These are phyloP conservation scores for Takifugu bimaculatus DNA, from an alignment of 2,113 vertebrate genomes.

Conservation along the genomic window DNA sequence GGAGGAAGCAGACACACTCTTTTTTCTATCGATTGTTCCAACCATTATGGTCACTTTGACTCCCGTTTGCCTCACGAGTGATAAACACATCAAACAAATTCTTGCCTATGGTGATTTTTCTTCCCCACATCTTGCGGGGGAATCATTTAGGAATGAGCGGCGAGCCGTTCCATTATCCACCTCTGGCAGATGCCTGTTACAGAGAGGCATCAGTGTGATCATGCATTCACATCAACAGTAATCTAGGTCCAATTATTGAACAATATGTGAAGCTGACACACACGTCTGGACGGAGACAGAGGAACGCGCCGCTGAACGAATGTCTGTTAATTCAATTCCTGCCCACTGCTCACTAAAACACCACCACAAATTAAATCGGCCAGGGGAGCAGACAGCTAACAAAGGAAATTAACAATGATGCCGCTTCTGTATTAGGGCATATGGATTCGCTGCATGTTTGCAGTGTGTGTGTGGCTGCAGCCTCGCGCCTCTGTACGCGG, in stretches of 20 bases:
- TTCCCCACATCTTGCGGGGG: not conserved
- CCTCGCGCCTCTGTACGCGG: slow-evolving; percentile 51
- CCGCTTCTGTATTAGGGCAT: slow-evolving; percentile 75
- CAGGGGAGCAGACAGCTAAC: slow-evolving; percentile 73
- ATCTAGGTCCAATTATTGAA: slow-evolving; percentile 78
- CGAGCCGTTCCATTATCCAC: slow-evolving; percentile 3
- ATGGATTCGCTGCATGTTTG: slow-evolving; percentile 78
- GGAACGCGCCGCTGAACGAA: slow-evolving; percentile 57
- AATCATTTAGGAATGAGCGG: slow-evolving; percentile 19
- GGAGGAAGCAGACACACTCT: slow-evolving; percentile 35
- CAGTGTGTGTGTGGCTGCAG: slow-evolving; percentile 48
- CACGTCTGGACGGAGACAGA: slow-evolving; percentile 51
- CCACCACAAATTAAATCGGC: slow-evolving; percentile 79
- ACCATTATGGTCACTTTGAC: not conserved
- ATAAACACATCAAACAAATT: slow-evolving; percentile 26
- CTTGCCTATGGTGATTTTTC: slow-evolving; percentile 14
- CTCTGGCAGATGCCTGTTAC: slow-evolving; percentile 20
- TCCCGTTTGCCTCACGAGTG: slow-evolving; percentile 3
- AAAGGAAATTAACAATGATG: slow-evolving; percentile 81
- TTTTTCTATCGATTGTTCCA: not conserved
- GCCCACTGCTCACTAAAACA: slow-evolving; percentile 68
- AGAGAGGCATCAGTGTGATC: slow-evolving; percentile 70
- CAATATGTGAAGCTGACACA: slow-evolving; percentile 65
- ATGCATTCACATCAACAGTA: slow-evolving; percentile 75
- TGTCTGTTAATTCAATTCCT: slow-evolving; percentile 76